These are phyloP conservation scores for Epizoanthus illoricatus DNA, from an alignment of 92 coral and sea anemone species.

Conservation along the genomic window DNA sequence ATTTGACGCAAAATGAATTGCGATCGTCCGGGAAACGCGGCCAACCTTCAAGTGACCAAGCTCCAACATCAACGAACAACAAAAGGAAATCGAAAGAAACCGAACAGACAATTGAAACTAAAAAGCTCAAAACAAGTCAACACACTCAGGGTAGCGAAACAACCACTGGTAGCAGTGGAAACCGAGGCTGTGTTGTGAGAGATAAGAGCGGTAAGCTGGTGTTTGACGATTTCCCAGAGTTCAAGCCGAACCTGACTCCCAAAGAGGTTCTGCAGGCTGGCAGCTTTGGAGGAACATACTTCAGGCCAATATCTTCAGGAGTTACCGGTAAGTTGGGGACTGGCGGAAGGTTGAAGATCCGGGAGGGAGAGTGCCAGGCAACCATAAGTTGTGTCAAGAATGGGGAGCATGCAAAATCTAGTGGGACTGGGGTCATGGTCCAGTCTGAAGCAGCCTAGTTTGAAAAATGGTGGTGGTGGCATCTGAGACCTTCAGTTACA, in stretches of 20 bases:
- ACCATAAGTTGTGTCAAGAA: no score
- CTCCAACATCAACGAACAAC: neutral
- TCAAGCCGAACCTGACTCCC: constrained; percentile 80
- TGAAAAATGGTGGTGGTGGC: no score
- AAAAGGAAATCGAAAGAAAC: constrained; percentile 24
- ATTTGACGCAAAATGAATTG: no score
- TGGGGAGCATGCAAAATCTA: no score
- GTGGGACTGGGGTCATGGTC: no score
- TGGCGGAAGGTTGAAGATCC: no score
- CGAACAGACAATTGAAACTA: neutral
- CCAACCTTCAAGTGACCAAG: no score
- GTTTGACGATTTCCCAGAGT: constrained; percentile 73
- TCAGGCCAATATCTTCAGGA: constrained; percentile 67
- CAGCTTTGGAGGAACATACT: constrained; percentile 88
- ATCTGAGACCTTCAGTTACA: no score
- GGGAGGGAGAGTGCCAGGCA: no score
- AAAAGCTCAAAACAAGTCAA: constrained; percentile 17
- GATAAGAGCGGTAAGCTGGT: constrained; percentile 74
- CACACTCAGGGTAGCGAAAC: neutral
- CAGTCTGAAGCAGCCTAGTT: no score
- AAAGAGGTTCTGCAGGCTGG: constrained; percentile 85
- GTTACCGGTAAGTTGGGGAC: constrained; percentile 60
- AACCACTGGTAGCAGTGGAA: neutral
- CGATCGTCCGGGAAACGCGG: no score
- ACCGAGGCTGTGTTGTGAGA: constrained; percentile 36